Percentiles rank a stretch among this genome's conserved stretches.
Conservation (phyloP, 2,888 invertebrate genomes). For the Caenorhabditis becei region DNA sequence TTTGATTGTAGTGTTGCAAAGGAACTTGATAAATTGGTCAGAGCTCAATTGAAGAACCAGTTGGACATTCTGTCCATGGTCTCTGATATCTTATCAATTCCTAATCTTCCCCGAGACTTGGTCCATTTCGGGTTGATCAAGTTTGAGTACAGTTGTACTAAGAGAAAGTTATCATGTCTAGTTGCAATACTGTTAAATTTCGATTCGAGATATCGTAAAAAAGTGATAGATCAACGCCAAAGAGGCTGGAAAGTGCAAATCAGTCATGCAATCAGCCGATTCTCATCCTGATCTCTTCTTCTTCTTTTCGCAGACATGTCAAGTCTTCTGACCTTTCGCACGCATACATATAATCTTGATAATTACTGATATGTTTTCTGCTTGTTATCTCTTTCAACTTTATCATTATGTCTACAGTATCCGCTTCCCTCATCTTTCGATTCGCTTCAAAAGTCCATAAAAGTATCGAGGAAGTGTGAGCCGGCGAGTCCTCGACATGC, state of each 20-base stretch:
- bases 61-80: no score
- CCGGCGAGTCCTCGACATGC: background rate
- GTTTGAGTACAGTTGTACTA: no score
- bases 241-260: background rate
- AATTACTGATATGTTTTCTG: background rate
- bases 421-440: background rate
- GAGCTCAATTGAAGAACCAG: no score
- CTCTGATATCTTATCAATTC: no score
- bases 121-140: no score
- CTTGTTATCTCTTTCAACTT: background rate
- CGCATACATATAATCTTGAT: background rate
- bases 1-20: no score
- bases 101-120: no score
- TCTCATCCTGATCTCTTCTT: background rate
- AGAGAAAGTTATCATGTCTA: no score
- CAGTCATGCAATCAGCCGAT: slow-evolving; percentile 2
- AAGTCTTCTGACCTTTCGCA: background rate
- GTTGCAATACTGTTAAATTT: no score
- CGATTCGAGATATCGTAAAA: background rate
- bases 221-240: background rate
- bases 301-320: background rate
- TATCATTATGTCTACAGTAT: background rate
- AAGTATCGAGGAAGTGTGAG: slow-evolving; percentile 2
- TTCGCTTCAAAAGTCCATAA: background rate
- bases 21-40: no score